Evolutionary conservation across 2,113 vertebrate species (phyloP).

Genomic region (Capra hircus): DNA sequence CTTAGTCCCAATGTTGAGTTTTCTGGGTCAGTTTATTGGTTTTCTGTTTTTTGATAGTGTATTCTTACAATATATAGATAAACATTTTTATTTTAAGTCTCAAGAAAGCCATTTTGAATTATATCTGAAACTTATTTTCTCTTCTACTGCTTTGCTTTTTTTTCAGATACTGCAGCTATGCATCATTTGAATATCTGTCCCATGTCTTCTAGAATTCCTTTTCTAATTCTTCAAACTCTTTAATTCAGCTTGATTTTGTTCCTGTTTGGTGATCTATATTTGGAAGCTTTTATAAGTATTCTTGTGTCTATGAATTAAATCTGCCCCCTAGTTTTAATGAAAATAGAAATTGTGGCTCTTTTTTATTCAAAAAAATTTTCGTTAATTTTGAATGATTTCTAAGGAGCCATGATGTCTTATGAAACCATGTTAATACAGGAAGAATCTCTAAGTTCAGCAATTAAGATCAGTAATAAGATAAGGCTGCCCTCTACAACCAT

Average conservation of each 20-base stretch:
- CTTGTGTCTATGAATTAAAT: neutral
- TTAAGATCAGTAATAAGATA: neutral
- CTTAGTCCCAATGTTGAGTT: neutral
- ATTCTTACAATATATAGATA: neutral
- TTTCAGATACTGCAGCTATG: neutral
- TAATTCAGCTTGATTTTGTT: neutral
- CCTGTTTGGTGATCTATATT: neutral
- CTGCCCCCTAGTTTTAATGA: neutral
- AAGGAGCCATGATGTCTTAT: neutral
- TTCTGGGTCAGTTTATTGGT: neutral
- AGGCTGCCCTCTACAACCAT: neutral
- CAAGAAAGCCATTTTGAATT: neutral
- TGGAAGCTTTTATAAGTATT: neutral
- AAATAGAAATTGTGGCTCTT: neutral
- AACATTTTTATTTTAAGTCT: neutral
- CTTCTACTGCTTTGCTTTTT: neutral
- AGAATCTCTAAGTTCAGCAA: neutral
- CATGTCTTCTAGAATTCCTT: neutral
- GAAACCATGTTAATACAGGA: neutral
- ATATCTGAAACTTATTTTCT: neutral
- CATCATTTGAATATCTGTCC: neutral
- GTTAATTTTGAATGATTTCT: conserved; percentile 11
- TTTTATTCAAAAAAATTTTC: neutral
- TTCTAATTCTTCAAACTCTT: neutral
- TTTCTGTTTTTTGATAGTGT: neutral